Percentiles rank a stretch among this genome's conserved stretches.
Conservation (phyloP, 2,797 vertebrate species). For the Falco concolor region DNA sequence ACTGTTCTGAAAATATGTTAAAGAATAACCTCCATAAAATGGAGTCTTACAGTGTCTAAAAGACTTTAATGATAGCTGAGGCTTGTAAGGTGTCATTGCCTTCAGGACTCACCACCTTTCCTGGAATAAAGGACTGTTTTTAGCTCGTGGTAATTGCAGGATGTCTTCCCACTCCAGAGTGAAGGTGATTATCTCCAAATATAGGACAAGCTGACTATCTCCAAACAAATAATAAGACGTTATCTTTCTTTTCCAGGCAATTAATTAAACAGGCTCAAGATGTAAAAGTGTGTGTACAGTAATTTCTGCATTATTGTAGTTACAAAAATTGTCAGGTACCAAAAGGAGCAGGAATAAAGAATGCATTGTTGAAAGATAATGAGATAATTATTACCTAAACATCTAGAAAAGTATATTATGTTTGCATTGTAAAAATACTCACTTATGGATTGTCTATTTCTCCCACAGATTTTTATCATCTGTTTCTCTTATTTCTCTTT, state of each 20-base stretch:
- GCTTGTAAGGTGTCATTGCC: neutral
- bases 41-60: neutral
- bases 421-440: neutral
- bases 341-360: constrained; percentile 24
- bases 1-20: neutral
- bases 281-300: neutral
- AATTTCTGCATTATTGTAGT: constrained; percentile 11
- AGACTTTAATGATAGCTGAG: neutral
- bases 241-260: constrained; percentile 39
- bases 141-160: neutral
- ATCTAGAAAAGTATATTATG: neutral
- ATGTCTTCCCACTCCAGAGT: neutral
- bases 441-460: neutral
- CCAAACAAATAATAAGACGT: constrained; percentile 30
- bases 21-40: neutral
- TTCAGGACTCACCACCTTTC: neutral
- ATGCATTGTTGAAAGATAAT: constrained; percentile 14
- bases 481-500: neutral
- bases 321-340: constrained; percentile 42
- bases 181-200: constrained; percentile 49
- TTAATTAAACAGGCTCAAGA: constrained; percentile 35
- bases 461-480: neutral
- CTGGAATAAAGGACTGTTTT: neutral
- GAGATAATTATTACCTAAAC: constrained; percentile 43
- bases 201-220: constrained; percentile 4